These are phyloP conservation scores for Bergia sp. DNA, from an alignment of 92 coral and sea anemone genomes.

Conservation along the genomic window DNA sequence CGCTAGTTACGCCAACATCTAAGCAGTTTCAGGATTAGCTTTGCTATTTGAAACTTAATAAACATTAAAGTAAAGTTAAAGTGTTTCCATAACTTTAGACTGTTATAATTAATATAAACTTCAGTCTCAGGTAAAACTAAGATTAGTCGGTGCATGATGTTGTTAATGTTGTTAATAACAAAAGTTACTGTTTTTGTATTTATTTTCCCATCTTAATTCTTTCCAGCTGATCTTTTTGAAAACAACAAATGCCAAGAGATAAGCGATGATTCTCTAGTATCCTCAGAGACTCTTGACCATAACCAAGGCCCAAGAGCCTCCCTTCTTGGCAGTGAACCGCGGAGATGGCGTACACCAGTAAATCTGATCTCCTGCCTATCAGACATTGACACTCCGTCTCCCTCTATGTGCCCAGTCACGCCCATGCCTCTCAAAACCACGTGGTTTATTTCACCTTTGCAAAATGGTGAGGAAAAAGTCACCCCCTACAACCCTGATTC, in stretches of 20 bases:
- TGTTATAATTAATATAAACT: too few species aligned
- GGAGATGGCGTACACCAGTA: slow-evolving; percentile 51
- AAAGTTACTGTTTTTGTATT: background rate
- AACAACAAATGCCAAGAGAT: slow-evolving; percentile 9
- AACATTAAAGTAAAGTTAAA: too few species aligned
- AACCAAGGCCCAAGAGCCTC: slow-evolving; percentile 5
- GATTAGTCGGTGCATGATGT: too few species aligned
- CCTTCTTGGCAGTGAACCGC: slow-evolving; percentile 30
- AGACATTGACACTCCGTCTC: slow-evolving; percentile 75
- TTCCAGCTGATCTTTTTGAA: slow-evolving; percentile 40
- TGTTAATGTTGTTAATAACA: background rate
- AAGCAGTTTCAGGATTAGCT: too few species aligned
- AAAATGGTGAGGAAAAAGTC: background rate
- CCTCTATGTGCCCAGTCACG: slow-evolving; percentile 61
- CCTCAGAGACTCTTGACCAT: slow-evolving; percentile 32
- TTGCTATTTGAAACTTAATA: too few species aligned
- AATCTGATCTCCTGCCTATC: slow-evolving; percentile 56
- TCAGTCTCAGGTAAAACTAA: background rate
- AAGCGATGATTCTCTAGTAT: slow-evolving; percentile 35
- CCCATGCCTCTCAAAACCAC: slow-evolving; percentile 75
- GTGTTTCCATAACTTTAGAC: too few species aligned
- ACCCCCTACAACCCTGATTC: slow-evolving; percentile 42
- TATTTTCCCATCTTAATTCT: background rate
- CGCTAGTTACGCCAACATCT: too few species aligned
- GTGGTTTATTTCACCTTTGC: slow-evolving; percentile 61